These are phyloP conservation scores for Hirudinaria manillensis DNA, from an alignment of 2,888 invertebrate species.

Conservation along the genomic window DNA sequence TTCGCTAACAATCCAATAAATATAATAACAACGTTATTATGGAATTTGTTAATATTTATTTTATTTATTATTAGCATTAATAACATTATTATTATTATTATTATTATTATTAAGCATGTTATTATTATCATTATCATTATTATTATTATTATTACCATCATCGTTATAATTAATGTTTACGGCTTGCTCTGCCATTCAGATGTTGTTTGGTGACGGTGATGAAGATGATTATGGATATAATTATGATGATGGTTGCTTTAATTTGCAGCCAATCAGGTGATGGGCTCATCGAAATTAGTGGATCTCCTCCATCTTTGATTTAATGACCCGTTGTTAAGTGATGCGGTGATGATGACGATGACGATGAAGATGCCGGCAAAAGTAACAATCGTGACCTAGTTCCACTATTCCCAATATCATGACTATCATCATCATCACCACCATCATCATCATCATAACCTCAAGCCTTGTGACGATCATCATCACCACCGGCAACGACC, in stretches of 20 bases:
- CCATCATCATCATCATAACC: slow-evolving; percentile 21
- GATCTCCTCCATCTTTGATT: too few species aligned
- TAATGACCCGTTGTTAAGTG: background rate
- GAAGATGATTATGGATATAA: background rate
- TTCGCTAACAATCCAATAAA: too few species aligned
- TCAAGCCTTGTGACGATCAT: background rate
- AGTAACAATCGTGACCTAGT: background rate
- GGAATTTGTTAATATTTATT: too few species aligned
- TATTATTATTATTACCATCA: background rate
- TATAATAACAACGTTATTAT: too few species aligned
- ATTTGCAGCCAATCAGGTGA: too few species aligned
- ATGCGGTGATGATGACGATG: background rate
- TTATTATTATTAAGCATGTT: too few species aligned
- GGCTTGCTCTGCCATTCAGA: background rate
- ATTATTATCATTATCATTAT: background rate
- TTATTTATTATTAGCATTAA: too few species aligned
- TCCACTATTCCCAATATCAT: background rate
- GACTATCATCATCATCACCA: slow-evolving; percentile 12
- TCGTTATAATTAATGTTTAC: too few species aligned
- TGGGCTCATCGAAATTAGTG: too few species aligned
- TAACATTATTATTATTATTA: too few species aligned
- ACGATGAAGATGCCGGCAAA: background rate
- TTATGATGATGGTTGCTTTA: background rate
- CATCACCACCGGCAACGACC: slow-evolving; percentile 2
- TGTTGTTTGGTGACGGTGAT: background rate